phyloP scores from a whole-genome alignment of 2,797 vertebrate species.

The Neosilurus hyrtlii region DNA sequence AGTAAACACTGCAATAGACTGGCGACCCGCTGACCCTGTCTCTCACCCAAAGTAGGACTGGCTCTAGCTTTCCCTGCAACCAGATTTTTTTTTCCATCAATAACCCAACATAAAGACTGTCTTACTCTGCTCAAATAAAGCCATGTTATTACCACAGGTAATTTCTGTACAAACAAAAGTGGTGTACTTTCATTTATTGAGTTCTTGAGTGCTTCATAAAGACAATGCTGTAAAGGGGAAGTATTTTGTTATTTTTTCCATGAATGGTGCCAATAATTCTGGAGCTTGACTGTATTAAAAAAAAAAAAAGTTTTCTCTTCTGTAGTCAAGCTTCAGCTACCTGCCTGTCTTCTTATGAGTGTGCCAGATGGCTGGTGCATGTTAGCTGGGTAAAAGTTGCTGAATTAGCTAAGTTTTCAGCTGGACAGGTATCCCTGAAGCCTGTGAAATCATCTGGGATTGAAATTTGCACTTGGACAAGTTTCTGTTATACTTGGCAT shows the following conservation, averaged over 20 bases:
- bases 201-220: neutral
- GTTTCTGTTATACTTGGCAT: slow-evolving; percentile 22
- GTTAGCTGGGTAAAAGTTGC: slow-evolving; percentile 27
- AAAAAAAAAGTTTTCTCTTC: slow-evolving; percentile 11
- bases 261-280: slow-evolving; percentile 11
- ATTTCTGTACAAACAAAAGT: neutral
- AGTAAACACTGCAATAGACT: neutral
- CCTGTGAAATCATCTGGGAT: slow-evolving; percentile 22
- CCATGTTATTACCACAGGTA: neutral
- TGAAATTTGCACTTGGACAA: slow-evolving; percentile 34
- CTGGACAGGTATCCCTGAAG: slow-evolving; percentile 24
- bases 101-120: neutral
- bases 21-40: too few species aligned
- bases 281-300: neutral
- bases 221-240: neutral
- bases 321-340: neutral
- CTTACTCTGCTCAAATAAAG: neutral
- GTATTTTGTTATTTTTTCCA: neutral
- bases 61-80: too few species aligned
- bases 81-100: neutral
- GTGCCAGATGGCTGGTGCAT: slow-evolving; percentile 35
- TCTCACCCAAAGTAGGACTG: too few species aligned
- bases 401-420: slow-evolving; percentile 18
- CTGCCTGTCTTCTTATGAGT: slow-evolving; percentile 12
- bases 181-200: neutral